Evolutionary conservation across 2,888 invertebrate genomes (phyloP).

Genomic region (Leptothorax acervorum): DNA sequence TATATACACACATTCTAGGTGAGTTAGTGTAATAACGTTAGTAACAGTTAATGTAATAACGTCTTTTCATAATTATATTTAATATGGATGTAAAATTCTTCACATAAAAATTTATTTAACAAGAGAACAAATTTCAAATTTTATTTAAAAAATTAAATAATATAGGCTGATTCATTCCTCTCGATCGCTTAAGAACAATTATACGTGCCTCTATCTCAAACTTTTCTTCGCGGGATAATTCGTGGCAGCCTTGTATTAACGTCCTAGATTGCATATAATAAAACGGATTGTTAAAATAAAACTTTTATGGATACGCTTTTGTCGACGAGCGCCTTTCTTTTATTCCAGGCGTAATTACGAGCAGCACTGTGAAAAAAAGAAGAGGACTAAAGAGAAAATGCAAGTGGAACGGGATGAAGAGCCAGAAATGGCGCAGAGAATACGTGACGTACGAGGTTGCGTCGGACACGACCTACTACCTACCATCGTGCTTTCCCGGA

Average conservation of each 20-base stretch:
- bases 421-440: constrained; percentile 43
- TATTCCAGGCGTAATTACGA: constrained; percentile 80
- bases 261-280: constrained; percentile 73
- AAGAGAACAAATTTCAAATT: background rate
- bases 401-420: constrained; percentile 38
- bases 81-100: background rate
- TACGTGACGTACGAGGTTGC: constrained; percentile 59
- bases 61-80: background rate
- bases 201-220: constrained; percentile 58
- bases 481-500: constrained; percentile 59
- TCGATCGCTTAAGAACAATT: background rate
- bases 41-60: background rate
- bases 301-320: constrained; percentile 71
- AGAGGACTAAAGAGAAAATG: constrained; percentile 63
- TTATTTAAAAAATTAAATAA: background rate
- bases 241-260: constrained; percentile 70
- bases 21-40: background rate
- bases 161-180: background rate
- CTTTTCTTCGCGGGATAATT: constrained; percentile 66
- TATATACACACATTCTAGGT: background rate
- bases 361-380: constrained; percentile 71
- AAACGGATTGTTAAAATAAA: constrained; percentile 65
- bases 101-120: background rate
- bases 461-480: constrained; percentile 68
- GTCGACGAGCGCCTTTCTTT: constrained; percentile 79